Base-by-base conservation (phyloP, 2,888 invertebrate genomes). In the Tipula lateralis region DNA sequence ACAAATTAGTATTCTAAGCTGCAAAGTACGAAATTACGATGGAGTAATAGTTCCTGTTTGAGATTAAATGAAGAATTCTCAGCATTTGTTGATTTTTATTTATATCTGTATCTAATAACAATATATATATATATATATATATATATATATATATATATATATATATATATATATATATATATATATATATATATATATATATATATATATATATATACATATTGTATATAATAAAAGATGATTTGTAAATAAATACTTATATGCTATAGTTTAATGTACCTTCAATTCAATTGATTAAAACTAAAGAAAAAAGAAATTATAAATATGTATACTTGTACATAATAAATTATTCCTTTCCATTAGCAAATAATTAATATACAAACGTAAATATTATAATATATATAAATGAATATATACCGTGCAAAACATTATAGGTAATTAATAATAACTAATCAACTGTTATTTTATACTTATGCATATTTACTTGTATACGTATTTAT, bases 321-420 rank as follows among this genome's bases (percentile, higher is more conserved):
- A 66, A 66, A 66, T 9, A 66, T 66, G 66, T 66, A 66, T 24
- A n/a, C n/a, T n/a, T n/a, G n/a, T n/a, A n/a, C n/a, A n/a, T n/a
- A n/a, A 66, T 66, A 66, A 66, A 66, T 66, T 66, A 66, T 66
- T 66, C 12, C 19, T 66, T 66, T 66, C 66, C 24, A 66, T 66
- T 66, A 66, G 66, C 66, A 66, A 66, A 66, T 66, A 66, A 66
- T 66, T 66, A 66, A 66, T 66, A 66, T 24, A 66, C n/a, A n/a
- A n/a, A 50, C 50, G 39, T 39, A 13, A 39, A 39, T 13, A 13
- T 39, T n/a, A 13, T 39, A 13, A 3, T 7, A 6, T 24, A 66
- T 24, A 66, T 66, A 24, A 1, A 9, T 13, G 24, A n/a, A n/a
- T 9, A 66, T 66, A 24, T 66, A 66, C 19, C 66, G 24, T 24